Evolutionary conservation across 1,140 invertebrate species (phyloP), one percentile per base, ranked within the genome.

Genomic region (Meloidogyne hapla): DNA sequence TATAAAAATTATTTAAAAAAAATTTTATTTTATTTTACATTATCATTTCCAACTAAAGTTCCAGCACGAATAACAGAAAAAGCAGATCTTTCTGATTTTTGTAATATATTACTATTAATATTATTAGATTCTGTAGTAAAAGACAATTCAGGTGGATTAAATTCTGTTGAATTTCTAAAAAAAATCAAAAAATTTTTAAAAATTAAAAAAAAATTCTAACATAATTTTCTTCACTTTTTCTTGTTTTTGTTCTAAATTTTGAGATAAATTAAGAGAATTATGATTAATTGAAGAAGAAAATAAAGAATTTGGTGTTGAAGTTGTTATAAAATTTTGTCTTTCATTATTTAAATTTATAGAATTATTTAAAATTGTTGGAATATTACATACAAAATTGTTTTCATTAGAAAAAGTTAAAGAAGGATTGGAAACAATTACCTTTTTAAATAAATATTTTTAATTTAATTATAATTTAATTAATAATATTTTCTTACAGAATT

Each of bases 21-120:
- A 42, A 12, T 10, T 45, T 6, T 18, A 45, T 45, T 45, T 45
- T 45, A 45, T 38, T 4, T 9, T 38, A n/a, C n/a, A n/a, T 56
- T 56, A 56, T 56, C n/a, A n/a, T 56, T 21, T n/a, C n/a, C 48
- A 8, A 64, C 28, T 40, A 64, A 33, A 18, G n/a, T 63, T 21
- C 56, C 71, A 15, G 71, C 21, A 15, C 48, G 71, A 10, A 73
- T 73, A 25, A 73, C 71, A 38, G 71, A 73, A 38, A 73, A 73
- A 40, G 71, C 71, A 64, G 71, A 73, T 38, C 71, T 10, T 33
- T 73, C 71, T 6, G 71, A 73, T 64, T 73, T 73, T 56, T 63
- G 56, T 64, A 73, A 61, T 6, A 21, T 26, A 28, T 38, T 63
- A 64, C 23, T 63, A 56, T 64, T 15, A 10, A 2, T 4, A 2